A percentile compares a stretch with the other conserved stretches of the same genome.
These are phyloP conservation scores for Urocyon cinereoargenteus DNA, from an alignment of 2,797 vertebrate species.

Conservation along the genomic window DNA sequence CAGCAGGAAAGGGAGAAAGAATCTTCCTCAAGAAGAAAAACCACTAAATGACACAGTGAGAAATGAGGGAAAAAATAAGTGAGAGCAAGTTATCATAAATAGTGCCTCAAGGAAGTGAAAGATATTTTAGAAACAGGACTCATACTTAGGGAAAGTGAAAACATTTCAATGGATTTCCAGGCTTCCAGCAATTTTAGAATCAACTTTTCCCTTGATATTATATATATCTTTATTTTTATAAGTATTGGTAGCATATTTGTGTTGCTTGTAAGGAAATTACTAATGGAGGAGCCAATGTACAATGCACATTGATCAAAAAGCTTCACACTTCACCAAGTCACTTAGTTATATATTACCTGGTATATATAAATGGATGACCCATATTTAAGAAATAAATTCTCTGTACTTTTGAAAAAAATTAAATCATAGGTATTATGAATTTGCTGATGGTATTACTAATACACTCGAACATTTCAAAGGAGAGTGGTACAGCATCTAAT, in stretches of 20 bases:
- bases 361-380: not conserved
- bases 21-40: constrained; percentile 66
- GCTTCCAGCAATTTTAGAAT: constrained; percentile 54
- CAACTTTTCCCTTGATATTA: constrained; percentile 14
- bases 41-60: constrained; percentile 63
- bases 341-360: not conserved
- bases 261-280: not conserved
- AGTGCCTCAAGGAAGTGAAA: not conserved
- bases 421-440: not conserved
- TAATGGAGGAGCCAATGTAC: not conserved
- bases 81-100: not conserved
- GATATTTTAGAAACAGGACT: constrained; percentile 26
- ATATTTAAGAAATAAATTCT: not conserved
- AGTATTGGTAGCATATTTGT: constrained; percentile 34
- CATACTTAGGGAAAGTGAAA: not conserved
- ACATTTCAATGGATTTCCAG: constrained; percentile 21
- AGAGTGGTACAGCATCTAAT: not conserved
- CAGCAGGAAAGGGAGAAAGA: constrained; percentile 74
- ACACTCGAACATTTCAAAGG: not conserved
- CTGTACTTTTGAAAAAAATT: constrained; percentile 43
- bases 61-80: constrained; percentile 20
- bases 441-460: not conserved
- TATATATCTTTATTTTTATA: not conserved
- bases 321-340: not conserved
- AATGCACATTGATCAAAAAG: not conserved